These are phyloP conservation scores for Caenorhabditis panamensis DNA, from an alignment of 2,888 invertebrate genomes.

Conservation along the genomic window DNA sequence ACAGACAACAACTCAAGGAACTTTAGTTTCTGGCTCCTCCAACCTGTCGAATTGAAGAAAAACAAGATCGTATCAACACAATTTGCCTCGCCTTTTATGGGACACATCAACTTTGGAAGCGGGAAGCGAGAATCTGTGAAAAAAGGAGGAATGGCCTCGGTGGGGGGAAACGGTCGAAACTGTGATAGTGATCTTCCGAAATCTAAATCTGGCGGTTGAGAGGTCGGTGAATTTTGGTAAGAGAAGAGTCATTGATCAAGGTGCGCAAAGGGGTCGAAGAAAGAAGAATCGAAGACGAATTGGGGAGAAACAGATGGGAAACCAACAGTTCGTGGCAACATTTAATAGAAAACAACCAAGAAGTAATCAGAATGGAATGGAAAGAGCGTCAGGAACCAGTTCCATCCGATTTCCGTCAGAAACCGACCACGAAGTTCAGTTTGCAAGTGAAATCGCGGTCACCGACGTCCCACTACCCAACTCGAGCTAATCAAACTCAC, in stretches of 20 bases:
- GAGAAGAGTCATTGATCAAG: slow-evolving; percentile 43
- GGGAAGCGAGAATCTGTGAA: slow-evolving; percentile 11
- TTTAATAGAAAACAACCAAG: background rate
- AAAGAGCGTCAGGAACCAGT: background rate
- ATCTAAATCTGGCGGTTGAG: slow-evolving; percentile 36
- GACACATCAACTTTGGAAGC: slow-evolving; percentile 1
- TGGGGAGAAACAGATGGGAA: slow-evolving; percentile 5
- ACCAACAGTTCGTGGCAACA: slow-evolving; percentile 1
- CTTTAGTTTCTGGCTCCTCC: background rate
- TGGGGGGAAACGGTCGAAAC: slow-evolving; percentile 25
- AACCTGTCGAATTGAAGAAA: background rate
- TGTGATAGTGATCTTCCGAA: slow-evolving; percentile 51
- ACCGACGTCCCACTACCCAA: background rate
- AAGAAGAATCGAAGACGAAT: background rate
- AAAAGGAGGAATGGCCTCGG: background rate
- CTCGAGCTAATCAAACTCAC: slow-evolving; percentile 51
- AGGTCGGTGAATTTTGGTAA: slow-evolving; percentile 37
- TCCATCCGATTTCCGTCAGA: slow-evolving; percentile 6
- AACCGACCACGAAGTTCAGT: background rate
- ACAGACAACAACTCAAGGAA: background rate
- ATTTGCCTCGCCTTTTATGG: slow-evolving; percentile 6
- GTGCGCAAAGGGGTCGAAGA: slow-evolving; percentile 1
- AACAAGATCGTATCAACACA: slow-evolving; percentile 3
- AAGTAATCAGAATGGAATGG: slow-evolving; percentile 2
- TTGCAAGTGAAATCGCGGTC: slow-evolving; percentile 44